Evolutionary conservation across 2,888 invertebrate genomes (phyloP), one percentile per base, ranked within the genome.

Genomic region (Metopia argyrocephala): DNA sequence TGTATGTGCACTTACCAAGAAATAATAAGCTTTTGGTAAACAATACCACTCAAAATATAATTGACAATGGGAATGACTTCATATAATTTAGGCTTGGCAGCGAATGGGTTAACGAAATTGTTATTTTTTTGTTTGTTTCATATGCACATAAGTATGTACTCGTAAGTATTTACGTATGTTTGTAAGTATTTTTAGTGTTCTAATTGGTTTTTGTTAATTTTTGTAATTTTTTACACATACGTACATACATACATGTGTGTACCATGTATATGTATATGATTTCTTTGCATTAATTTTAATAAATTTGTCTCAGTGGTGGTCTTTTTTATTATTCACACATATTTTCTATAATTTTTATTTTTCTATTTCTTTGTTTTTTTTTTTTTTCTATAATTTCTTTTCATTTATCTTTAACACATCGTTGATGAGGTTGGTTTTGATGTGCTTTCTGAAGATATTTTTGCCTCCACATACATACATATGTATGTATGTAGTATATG

Each of bases 301-400:
- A 78, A 70, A 73, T 66, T 70, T 21, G 12, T 54, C 74, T 70
- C 65, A 38, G 75, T 70, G 79, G 79, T 75, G 75, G 79, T 75
- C 75, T 28, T 66, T 70, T 66, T 61, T 31, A 59, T 46, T 57
- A 56, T 75, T 56, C 68, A 61, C 45, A 75, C 66, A 54, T 68
- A 52, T 68, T 20, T 20, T 31, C 23, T 9, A 48, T 23, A 28
- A n/a, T 46, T 56, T 56, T 25, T 45, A 38, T 45, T 20, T 46
- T 31, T 57, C n/a, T 57, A n/a, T n/a, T 57, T 46, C 25, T 48
- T 12, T 27, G 12, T 46, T 56, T 57, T 65, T 23, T 46, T 62
- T 6, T 20, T 31, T 46, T 52, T 54, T 64, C 27, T 38, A 56
- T 31, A 56, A n/a, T 68, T 20, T 54, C 38, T 75, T 75, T 27